Base-by-base conservation (phyloP, 30 jellyfish, hydroid and myxozoan genomes). In the Mastigias papua region DNA sequence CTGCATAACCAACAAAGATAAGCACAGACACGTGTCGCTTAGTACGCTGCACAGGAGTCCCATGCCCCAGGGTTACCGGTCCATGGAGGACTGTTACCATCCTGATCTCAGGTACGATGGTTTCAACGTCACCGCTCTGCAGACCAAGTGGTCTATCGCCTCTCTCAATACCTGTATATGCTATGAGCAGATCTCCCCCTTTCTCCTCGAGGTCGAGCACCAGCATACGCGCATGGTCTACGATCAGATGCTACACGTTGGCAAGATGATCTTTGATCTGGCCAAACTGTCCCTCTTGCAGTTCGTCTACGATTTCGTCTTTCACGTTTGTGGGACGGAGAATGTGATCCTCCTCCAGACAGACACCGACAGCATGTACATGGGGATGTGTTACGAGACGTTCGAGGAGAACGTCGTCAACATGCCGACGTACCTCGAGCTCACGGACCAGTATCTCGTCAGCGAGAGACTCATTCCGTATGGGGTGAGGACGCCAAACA, bases 351-450 rank as follows among this genome's bases (percentile, higher is more conserved):
- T 67, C 16, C 8, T 67, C 54, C 54, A 22, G 50, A 67, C 48
- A 4, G 79, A 67, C 21, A 67, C 79, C 5, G 79, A 67, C 50
- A 67, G 79, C 21, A 67, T 67, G 7, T 67, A 60, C 17, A 21
- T 60, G n/a, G 6, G n/a, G 8, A 21, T 60, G n/a, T 21, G 17
- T 21, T 5, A 5, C 6, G 6, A 60, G 17, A 60, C 8, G 6
- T 60, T 60, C n/a, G 72, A 60, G 33, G 72, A 60, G 15, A 60
- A 60, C 17, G 33, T 60, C 8, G 72, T 2, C 22, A 5, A 6
- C 32, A 60, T 2, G 72, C 6, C 8, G 22, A 2, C 8, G 6
- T 4, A 17, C 17, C 17, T 20, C 8, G 72, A 60, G 17, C 8
- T 20, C 7, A 60, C 4, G 33, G 4, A 6, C 15, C 29, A 20